Conservation (phyloP, 2,113 vertebrate genomes). For the Hyla sarda region DNA sequence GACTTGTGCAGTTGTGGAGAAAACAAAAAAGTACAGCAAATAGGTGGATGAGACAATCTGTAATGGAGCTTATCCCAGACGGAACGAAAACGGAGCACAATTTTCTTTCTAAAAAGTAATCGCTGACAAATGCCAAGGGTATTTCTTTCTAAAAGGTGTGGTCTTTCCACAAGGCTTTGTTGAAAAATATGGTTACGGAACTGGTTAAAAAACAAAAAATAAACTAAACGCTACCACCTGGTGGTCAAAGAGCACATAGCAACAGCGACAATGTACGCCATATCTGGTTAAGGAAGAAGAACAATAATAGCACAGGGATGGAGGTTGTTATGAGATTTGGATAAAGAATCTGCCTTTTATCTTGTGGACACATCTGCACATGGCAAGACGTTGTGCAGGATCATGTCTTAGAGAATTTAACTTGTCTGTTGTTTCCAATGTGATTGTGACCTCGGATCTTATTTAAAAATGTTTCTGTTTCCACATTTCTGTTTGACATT, state of each 20-base stretch:
- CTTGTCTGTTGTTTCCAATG: slow-evolving; percentile 51
- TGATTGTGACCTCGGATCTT: slow-evolving; percentile 53
- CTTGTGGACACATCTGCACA: slow-evolving; percentile 22
- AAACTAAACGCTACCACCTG: slow-evolving; percentile 37
- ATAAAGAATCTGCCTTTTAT: slow-evolving; percentile 37
- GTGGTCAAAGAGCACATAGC: slow-evolving; percentile 50
- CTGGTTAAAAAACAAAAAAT: neutral
- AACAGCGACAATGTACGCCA: too few species aligned
- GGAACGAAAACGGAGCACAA: slow-evolving; percentile 17
- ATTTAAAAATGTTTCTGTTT: slow-evolving; percentile 39
- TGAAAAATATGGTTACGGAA: slow-evolving; percentile 1
- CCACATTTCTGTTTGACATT: slow-evolving; percentile 47
- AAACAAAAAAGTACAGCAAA: neutral
- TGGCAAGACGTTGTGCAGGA: slow-evolving; percentile 7
- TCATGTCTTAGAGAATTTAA: slow-evolving; percentile 41
- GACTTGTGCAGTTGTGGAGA: neutral
- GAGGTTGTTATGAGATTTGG: slow-evolving; percentile 16
- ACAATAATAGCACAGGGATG: slow-evolving; percentile 47
- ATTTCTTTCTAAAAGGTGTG: slow-evolving; percentile 14
- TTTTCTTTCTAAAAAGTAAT: neutral
- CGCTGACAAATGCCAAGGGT: neutral
- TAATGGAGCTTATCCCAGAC: neutral
- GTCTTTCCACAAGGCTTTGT: neutral
- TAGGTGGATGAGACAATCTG: neutral
- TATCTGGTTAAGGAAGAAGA: neutral